Conservation (phyloP, 1,140 invertebrate species). For the Drosophila micromelanica region DNA sequence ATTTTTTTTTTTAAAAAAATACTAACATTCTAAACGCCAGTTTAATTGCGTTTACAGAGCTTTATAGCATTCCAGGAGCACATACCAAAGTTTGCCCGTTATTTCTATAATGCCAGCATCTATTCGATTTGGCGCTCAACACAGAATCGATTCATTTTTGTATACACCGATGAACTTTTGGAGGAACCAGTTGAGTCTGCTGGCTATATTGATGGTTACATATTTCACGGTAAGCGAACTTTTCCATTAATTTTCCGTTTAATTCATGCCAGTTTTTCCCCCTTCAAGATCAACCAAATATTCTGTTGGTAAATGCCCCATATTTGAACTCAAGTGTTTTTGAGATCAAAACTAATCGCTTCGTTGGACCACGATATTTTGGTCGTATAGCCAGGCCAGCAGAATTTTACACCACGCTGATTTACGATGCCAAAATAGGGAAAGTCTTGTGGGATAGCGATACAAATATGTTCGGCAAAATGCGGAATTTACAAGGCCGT, state of each 20-base stretch:
- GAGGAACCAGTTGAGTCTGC: neutral
- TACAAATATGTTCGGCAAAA: constrained; percentile 32
- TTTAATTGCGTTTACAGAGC: constrained; percentile 28
- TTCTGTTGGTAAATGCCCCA: constrained; percentile 54
- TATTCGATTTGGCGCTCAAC: constrained; percentile 71
- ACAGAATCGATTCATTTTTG: constrained; percentile 69
- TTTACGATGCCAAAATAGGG: constrained; percentile 43
- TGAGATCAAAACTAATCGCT: constrained; percentile 70
- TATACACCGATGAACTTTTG: constrained; percentile 51
- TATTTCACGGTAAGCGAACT: constrained; percentile 58
- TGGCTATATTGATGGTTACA: constrained; percentile 35
- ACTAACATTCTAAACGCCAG: neutral
- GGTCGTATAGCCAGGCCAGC: neutral
- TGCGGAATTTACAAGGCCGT: constrained; percentile 63
- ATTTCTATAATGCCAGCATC: constrained; percentile 68
- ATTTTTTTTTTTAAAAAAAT: no score
- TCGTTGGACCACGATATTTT: constrained; percentile 58
- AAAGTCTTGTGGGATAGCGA: constrained; percentile 20
- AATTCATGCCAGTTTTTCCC: neutral
- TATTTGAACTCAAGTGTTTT: constrained; percentile 56
- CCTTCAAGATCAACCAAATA: constrained; percentile 67
- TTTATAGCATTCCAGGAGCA: constrained; percentile 73
- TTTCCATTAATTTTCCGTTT: neutral
- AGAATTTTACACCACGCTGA: constrained; percentile 43
- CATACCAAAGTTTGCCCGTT: constrained; percentile 55